phyloP scores from a whole-genome alignment of 1,140 invertebrate species.

The Trinorchestia longiramus region DNA sequence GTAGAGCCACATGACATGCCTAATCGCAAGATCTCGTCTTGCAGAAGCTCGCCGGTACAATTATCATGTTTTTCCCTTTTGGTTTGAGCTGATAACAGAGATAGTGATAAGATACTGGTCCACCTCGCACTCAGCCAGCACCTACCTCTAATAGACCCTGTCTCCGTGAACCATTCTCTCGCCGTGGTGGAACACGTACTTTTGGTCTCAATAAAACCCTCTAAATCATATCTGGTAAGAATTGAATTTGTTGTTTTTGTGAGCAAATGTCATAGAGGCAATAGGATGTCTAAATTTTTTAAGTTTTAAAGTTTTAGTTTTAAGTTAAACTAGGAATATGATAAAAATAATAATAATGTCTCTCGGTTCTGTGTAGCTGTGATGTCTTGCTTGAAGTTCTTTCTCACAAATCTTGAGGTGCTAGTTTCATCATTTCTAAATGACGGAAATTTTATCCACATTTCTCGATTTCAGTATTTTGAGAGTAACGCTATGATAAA shows the following conservation, averaged over 20 bases:
- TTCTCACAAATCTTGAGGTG: neutral
- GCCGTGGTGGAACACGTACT: neutral
- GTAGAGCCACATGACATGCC: conserved; percentile 3
- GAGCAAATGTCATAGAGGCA: neutral
- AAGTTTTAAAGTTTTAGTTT: neutral
- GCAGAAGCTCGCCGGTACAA: conserved; percentile 47
- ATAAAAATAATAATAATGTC: neutral
- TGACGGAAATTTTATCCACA: neutral
- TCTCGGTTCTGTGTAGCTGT: neutral
- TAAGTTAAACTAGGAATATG: neutral
- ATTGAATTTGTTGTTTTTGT: neutral
- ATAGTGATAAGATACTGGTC: conserved; percentile 21
- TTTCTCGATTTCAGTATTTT: neutral
- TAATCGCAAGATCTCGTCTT: conserved; percentile 42
- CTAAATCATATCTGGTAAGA: neutral
- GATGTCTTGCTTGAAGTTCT: neutral
- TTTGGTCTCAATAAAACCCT: neutral
- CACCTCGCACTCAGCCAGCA: conserved; percentile 53
- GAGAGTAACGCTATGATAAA: too few relatives aligned
- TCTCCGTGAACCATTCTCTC: neutral
- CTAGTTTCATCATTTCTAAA: neutral
- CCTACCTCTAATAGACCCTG: conserved; percentile 52
- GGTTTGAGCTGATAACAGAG: conserved; percentile 46
- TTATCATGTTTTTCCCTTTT: conserved; percentile 55
- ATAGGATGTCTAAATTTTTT: neutral